Evolutionary conservation across 2,797 vertebrate genomes (phyloP), one percentile per base, ranked within the genome.

Genomic region (Stomatorhinus walkeri): DNA sequence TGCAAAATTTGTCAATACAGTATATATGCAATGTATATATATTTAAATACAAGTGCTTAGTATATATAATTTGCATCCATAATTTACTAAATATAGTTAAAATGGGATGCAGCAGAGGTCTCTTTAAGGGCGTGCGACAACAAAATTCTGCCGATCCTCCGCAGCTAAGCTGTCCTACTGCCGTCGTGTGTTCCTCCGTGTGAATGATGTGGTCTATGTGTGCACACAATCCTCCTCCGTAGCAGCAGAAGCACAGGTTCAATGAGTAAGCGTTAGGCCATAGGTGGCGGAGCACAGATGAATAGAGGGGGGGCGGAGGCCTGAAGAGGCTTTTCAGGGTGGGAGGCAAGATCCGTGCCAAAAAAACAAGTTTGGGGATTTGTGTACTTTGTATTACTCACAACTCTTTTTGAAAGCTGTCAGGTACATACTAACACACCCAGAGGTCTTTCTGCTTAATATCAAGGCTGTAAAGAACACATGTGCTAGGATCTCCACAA

Each of bases 231-330:
- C 90, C 87, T 88, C 87, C 61, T 72, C 87, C 92, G 90, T 88
- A 85, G 90, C 90, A 72, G 32, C 83, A 84, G 90, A 87, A 88
- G 91, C 91, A 85, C 91, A 94, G 95, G 95, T 93, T 94, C 87
- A 95, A 95, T 96, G 95, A 94, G 95, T 92, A 95, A 96, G 95
- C 95, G 93, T 89, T 94, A 95, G 87, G 87, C 92, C 93, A 0
- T 0, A 92, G 94, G 94, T 92, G 95, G 95, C 90, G 90, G 89
- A 56, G 94, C 91, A 87, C 94, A 93, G 92, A 96, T 97, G 97
- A 97, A 97, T 96, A 97, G 96, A 96, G 95, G 97, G 96, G 96
- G 96, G 96, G 96, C 96, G 94, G 94, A 95, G 94, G 95, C 94
- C 94, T 94, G 93, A 94, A 94, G 94, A 95, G 94, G 93, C 91